phyloP scores from a whole-genome alignment of 2,888 invertebrate species.

The Chironomus riparius region DNA sequence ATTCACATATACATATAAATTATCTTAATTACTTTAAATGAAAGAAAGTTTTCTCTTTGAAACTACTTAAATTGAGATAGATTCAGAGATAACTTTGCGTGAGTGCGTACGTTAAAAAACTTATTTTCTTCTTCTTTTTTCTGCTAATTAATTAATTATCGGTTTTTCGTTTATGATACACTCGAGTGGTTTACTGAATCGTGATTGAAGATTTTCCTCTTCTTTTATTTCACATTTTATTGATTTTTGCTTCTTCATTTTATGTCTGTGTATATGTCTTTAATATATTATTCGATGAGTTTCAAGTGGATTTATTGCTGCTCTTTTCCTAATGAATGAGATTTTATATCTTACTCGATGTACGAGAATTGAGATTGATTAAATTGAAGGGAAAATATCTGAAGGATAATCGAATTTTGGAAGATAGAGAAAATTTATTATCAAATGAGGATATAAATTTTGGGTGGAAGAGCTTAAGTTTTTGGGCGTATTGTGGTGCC shows the following conservation, averaged over 20 bases:
- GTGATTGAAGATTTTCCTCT: conserved; percentile 7
- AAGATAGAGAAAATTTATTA: too few relatives aligned
- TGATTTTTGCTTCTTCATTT: conserved; percentile 1
- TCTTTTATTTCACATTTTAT: background rate
- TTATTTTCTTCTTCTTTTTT: background rate
- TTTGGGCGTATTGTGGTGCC: too few relatives aligned
- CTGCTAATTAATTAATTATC: conserved; percentile 25
- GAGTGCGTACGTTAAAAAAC: conserved; percentile 1
- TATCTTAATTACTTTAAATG: conserved; percentile 20
- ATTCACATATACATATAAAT: conserved; percentile 11
- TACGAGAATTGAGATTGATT: too few relatives aligned
- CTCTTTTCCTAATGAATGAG: background rate
- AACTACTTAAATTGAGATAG: background rate
- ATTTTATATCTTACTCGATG: background rate
- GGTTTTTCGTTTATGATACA: conserved; percentile 17
- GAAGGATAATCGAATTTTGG: too few relatives aligned
- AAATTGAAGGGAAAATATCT: too few relatives aligned
- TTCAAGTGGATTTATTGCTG: background rate
- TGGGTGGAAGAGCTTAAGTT: too few relatives aligned
- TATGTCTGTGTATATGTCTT: background rate
- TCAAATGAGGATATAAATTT: too few relatives aligned
- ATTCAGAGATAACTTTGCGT: background rate
- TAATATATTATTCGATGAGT: background rate
- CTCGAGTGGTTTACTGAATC: conserved; percentile 8
- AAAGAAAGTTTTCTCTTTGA: background rate